Evolutionary conservation across 2,797 vertebrate genomes (phyloP), one percentile per base, ranked within the genome.

Genomic region (Oryzias sinensis): DNA sequence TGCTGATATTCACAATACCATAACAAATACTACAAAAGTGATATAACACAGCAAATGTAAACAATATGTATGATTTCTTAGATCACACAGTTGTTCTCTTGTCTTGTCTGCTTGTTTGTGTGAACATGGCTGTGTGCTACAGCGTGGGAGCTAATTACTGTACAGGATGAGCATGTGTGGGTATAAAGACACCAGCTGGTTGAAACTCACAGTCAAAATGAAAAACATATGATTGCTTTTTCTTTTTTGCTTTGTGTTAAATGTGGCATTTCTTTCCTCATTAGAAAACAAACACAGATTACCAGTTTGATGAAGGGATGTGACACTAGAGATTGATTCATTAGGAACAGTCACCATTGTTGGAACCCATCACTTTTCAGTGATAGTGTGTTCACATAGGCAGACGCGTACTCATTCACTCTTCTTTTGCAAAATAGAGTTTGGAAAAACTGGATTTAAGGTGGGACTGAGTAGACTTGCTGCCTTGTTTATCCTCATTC

Each of bases 351-450:
- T 83, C 81, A 84, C 65, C 33, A 8, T 63, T 59, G n/a, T 27
- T 40, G 20, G 43, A 70, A 24, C 67, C 53, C 71, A 33, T 87
- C 74, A 85, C 49, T 68, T 77, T 62, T 79, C 72, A 74, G 60
- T 87, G 79, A 83, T 42, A n/a, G 14, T 49, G 53, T 87, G 81
- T 88, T 88, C 78, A 76, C 67, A 83, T 66, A 58, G 58, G 65
- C 70, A 59, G 50, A 52, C 59, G 53, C 14, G 53, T 18, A 77
- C 68, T 83, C 69, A 82, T 67, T 46, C 37, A 16, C 68, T 74
- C 49, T 79, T 73, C 49, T 81, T 73, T 48, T 75, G 43, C 11
- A 65, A 76, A 77, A 43, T 47, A 37, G 42, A 41, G 49, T 59
- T 24, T 29, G 44, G 8, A 33, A 70, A 59, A 55, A 72, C 66